Evolutionary conservation across 2,113 vertebrate species (phyloP), one percentile per base, ranked within the genome.

Genomic region (Pelecanoides urinatrix): DNA sequence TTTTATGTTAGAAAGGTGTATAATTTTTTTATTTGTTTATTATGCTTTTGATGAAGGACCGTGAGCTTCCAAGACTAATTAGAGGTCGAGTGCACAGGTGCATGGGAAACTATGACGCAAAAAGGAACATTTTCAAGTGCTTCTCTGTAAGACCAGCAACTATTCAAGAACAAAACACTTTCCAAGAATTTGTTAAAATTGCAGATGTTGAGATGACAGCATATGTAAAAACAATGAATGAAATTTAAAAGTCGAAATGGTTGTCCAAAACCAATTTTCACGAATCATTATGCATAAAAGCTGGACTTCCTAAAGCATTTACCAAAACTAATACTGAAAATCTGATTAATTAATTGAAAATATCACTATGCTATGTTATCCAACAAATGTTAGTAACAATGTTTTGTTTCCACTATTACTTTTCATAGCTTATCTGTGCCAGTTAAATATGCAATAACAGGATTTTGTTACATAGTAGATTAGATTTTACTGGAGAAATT

Each of bases 81-180:
- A 98, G 99, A 96, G 99, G 99, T 63, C 98, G 98, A 96, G 98
- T 99, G 86, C 98, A 99, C 92, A 98, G 99, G 55, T 99, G 99
- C 93, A 97, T 99, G 96, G 99, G 99, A 44, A 99, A 98, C 97
- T 99, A 99, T 59, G 98, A 99, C 59, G 85, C 95, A 71, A 97
- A 98, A 88, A 98, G 92, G 97, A 98, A 99, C 44, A 42, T 98
- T 94, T 98, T 99, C 88, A 98, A 97, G 88, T 99, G 99, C 15
- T 97, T 99, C 82, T 99, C 99, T 55, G 98, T 99, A 36, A 98
- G 99, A 93, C 97, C 99, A 2, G 98, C 98, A 56, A 98, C 98
- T 86, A 87, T 95, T 85, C 97, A 98, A 25, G 99, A 99, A 97
- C 99, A 99, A 96, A 98, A 98, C 75, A 98, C 98, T 32, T 98